A percentile compares a stretch with the other conserved stretches of the same genome.
phyloP scores from a whole-genome alignment of 2,113 vertebrate genomes.

The Cygnus buccinator region DNA sequence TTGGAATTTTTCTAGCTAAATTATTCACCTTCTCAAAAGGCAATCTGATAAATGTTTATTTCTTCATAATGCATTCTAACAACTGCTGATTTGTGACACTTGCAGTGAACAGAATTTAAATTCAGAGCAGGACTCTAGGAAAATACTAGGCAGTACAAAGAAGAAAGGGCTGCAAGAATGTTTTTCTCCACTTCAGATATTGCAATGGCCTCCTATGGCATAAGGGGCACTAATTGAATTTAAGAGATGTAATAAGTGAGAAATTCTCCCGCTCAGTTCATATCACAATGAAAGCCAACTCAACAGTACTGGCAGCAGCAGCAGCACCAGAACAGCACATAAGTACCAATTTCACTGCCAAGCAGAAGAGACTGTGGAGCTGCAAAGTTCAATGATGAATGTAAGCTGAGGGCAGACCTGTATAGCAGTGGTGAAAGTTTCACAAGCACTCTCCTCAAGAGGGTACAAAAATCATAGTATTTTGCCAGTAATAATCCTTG shows the following conservation, averaged over 20 bases:
- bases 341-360: neutral
- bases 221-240: constrained; percentile 70
- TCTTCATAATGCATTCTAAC: constrained; percentile 75
- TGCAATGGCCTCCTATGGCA: constrained; percentile 23
- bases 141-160: neutral
- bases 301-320: neutral
- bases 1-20: constrained; percentile 61
- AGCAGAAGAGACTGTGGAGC: neutral
- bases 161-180: neutral
- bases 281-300: neutral
- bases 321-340: neutral
- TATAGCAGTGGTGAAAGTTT: neutral
- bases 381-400: neutral
- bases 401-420: neutral
- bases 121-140: neutral
- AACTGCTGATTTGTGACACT: constrained; percentile 65
- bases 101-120: constrained; percentile 63
- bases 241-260: constrained; percentile 51
- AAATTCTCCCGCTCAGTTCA: constrained; percentile 11
- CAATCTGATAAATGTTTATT: constrained; percentile 80
- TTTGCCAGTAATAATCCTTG: neutral
- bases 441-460: neutral
- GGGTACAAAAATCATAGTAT: neutral
- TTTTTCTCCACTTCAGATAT: constrained; percentile 30
- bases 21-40: constrained; percentile 75